These are phyloP conservation scores for Neomicropteryx cornuta DNA, from an alignment of 1,140 invertebrate genomes.

Conservation along the genomic window DNA sequence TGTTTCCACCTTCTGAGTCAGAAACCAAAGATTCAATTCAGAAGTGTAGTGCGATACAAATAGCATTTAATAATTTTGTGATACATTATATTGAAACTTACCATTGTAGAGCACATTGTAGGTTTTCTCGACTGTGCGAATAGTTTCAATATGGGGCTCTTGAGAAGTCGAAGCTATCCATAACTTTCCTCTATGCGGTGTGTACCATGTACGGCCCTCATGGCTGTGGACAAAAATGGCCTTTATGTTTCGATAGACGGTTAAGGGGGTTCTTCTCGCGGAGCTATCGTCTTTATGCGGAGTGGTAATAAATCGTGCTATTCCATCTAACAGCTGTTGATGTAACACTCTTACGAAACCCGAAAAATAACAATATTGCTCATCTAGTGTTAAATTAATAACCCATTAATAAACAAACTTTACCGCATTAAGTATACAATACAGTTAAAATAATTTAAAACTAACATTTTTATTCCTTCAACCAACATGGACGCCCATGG, in stretches of 20 bases:
- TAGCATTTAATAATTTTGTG: conserved; percentile 6
- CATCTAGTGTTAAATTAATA: no score
- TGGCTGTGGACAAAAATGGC: conserved; percentile 52
- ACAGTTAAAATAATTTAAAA: conserved; percentile 1
- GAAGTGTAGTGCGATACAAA: conserved; percentile 1
- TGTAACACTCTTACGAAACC: no score
- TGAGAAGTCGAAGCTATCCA: conserved; percentile 90
- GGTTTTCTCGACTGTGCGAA: conserved; percentile 56
- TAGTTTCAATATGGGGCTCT: conserved; percentile 55
- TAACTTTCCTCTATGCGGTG: conserved; percentile 75
- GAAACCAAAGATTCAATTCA: conserved; percentile 4
- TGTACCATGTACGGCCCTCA: conserved; percentile 91
- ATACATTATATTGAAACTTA: conserved; percentile 22
- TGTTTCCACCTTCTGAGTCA: no score
- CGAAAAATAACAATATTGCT: no score
- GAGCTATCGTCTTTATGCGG: no score
- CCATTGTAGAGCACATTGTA: conserved; percentile 60
- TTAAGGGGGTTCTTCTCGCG: no score
- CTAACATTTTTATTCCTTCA: conserved; percentile 82
- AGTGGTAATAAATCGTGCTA: no score
- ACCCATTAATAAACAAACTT: no score
- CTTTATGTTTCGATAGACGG: not conserved
- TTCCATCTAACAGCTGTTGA: no score
- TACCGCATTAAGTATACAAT: no score
- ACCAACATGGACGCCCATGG: conserved; percentile 90